Evolutionary conservation across 2,888 invertebrate species (phyloP).

Genomic region (Hemicrepidius hirtus): DNA sequence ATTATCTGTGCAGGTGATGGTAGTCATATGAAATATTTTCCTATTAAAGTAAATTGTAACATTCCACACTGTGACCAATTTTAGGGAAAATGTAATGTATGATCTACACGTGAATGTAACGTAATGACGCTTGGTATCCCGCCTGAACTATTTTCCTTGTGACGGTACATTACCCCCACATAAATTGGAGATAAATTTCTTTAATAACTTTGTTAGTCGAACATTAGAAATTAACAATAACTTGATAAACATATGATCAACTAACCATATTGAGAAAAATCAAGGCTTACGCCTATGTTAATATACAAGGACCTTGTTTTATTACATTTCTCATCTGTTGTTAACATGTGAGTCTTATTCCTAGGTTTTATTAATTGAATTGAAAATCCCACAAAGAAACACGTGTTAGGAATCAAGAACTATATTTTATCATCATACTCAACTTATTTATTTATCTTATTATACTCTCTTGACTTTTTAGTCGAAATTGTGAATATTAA

Average conservation of each 20-base stretch:
- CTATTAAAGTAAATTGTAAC: slow-evolving; percentile 16
- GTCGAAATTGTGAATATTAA: no score
- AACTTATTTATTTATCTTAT: no score
- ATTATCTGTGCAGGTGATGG: neutral
- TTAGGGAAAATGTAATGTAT: slow-evolving; percentile 17
- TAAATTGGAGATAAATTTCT: no score
- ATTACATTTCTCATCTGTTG: slow-evolving; percentile 7
- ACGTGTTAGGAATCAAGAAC: no score
- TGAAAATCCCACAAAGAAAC: no score
- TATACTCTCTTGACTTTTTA: no score
- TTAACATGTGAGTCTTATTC: no score
- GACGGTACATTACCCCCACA: no score
- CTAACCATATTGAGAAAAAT: neutral
- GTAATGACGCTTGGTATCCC: neutral
- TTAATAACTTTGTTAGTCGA: no score
- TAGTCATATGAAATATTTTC: slow-evolving; percentile 8
- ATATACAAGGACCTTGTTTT: neutral
- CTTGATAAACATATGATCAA: neutral
- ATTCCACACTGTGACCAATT: slow-evolving; percentile 6
- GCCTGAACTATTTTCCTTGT: no score
- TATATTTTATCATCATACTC: no score
- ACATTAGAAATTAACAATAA: neutral
- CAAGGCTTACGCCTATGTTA: slow-evolving; percentile 4
- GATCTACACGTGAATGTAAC: slow-evolving; percentile 11
- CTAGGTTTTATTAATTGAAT: no score